phyloP scores from a whole-genome alignment of 2,888 invertebrate species.

The Ophraella communa region DNA sequence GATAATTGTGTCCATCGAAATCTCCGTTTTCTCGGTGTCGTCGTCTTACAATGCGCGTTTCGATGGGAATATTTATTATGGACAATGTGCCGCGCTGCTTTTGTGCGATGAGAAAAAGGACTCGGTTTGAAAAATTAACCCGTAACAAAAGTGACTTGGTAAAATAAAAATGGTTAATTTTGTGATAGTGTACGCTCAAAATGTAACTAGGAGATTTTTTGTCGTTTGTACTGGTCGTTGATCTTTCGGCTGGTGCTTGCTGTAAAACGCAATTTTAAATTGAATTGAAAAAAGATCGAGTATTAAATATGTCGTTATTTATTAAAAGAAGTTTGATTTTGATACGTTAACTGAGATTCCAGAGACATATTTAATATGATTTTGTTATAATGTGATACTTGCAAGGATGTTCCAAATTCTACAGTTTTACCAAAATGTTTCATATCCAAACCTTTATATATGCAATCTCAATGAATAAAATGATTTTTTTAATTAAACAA shows the following conservation, averaged over 20 bases:
- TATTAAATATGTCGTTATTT: slow-evolving; percentile 24
- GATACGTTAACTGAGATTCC: slow-evolving; percentile 11
- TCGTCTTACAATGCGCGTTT: slow-evolving; percentile 13
- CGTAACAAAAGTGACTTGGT: slow-evolving; percentile 29
- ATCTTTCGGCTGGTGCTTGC: slow-evolving; percentile 19
- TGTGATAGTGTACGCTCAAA: slow-evolving; percentile 33
- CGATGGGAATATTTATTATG: slow-evolving; percentile 15
- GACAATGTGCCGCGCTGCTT: neutral
- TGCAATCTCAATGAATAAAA: slow-evolving; percentile 23
- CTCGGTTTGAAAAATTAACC: slow-evolving; percentile 31
- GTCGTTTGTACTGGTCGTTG: slow-evolving; percentile 1
- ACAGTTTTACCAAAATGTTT: slow-evolving; percentile 3
- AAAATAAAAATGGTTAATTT: slow-evolving; percentile 20
- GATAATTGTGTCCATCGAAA: slow-evolving; percentile 28
- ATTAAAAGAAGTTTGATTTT: slow-evolving; percentile 4
- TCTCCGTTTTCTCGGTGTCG: slow-evolving; percentile 33
- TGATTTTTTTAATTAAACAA: slow-evolving; percentile 35
- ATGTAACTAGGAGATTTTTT: slow-evolving; percentile 28
- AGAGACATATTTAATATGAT: slow-evolving; percentile 24
- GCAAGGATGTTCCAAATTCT: slow-evolving; percentile 44
- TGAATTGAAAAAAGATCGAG: slow-evolving; percentile 28
- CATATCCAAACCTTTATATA: slow-evolving; percentile 15
- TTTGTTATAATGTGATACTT: slow-evolving; percentile 39
- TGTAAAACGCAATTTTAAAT: neutral
- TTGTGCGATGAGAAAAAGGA: slow-evolving; percentile 34